Conservation (phyloP, 1,140 invertebrate genomes). For the Macrocentrus cingulum region DNA sequence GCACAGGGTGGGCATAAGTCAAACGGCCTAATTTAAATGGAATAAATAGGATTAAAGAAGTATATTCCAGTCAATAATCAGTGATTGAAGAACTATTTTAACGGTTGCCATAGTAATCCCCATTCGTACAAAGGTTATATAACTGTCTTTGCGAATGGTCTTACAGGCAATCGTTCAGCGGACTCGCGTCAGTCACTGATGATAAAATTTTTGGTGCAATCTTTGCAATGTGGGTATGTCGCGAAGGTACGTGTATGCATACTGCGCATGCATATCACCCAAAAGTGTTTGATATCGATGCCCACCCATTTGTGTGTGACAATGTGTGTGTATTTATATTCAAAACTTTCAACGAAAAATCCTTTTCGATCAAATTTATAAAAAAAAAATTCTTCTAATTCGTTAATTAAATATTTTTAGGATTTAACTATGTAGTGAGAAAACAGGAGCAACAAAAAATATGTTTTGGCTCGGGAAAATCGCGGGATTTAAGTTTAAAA, state of each 20-base stretch:
- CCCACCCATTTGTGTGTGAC: neutral
- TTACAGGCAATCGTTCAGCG: slow-evolving; percentile 2
- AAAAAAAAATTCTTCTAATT: too few species aligned
- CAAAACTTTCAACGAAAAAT: neutral
- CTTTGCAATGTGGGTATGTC: slow-evolving; percentile 34
- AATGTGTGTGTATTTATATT: neutral
- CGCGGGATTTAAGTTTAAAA: slow-evolving; percentile 37
- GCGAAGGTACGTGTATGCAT: slow-evolving; percentile 30
- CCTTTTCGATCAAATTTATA: too few species aligned
- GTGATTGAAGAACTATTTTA: slow-evolving; percentile 27
- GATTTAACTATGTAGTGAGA: slow-evolving; percentile 37
- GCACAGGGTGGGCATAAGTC: slow-evolving; percentile 1
- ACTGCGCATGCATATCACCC: slow-evolving; percentile 23
- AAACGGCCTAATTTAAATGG: slow-evolving; percentile 20
- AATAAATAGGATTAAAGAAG: slow-evolving; percentile 25
- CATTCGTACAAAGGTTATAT: slow-evolving; percentile 5
- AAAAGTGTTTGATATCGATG: slow-evolving; percentile 16
- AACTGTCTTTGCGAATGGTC: slow-evolving; percentile 1
- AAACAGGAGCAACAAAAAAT: slow-evolving; percentile 43
- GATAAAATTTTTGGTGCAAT: slow-evolving; percentile 12
- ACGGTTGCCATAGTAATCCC: slow-evolving; percentile 38
- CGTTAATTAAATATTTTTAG: slow-evolving; percentile 22
- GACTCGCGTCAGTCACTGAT: slow-evolving; percentile 24
- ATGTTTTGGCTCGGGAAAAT: slow-evolving; percentile 47
- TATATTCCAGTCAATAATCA: slow-evolving; percentile 34